These are phyloP conservation scores for Calosoma granatense DNA, from an alignment of 1,140 invertebrate genomes.

Conservation along the genomic window DNA sequence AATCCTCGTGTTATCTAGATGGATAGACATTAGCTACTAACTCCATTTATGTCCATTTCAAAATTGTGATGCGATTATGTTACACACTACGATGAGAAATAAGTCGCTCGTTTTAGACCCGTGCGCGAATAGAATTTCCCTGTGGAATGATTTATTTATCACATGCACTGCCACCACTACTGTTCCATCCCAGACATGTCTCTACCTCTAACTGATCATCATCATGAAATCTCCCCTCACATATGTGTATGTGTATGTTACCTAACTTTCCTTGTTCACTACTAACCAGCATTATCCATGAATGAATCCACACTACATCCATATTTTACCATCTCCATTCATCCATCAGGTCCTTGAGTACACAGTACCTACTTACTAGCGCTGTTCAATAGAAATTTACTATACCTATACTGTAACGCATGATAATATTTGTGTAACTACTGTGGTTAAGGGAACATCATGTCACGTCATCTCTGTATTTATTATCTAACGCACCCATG, in stretches of 20 bases:
- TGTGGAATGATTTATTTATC: conserved; percentile 4
- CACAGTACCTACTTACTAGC: no score
- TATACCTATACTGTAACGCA: background rate
- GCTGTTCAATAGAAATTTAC: no score
- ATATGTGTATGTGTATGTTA: background rate
- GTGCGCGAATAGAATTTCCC: background rate
- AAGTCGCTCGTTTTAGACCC: background rate
- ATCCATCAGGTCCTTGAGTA: no score
- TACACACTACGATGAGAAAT: background rate
- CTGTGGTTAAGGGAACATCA: conserved; percentile 4
- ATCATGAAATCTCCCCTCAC: background rate
- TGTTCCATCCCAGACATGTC: no score
- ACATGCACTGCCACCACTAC: background rate
- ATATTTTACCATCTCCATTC: no score
- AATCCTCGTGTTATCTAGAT: conserved; percentile 2
- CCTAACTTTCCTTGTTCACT: background rate
- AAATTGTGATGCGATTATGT: conserved; percentile 7
- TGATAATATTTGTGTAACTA: conserved; percentile 3
- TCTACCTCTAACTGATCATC: background rate
- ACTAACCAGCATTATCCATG: background rate
- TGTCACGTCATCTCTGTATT: conserved; percentile 2
- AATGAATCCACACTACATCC: no score
- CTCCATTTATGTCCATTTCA: background rate
- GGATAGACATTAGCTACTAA: background rate
- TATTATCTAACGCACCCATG: background rate